Conservation (phyloP, 2,888 invertebrate genomes). For the Philonicus albiceps region DNA sequence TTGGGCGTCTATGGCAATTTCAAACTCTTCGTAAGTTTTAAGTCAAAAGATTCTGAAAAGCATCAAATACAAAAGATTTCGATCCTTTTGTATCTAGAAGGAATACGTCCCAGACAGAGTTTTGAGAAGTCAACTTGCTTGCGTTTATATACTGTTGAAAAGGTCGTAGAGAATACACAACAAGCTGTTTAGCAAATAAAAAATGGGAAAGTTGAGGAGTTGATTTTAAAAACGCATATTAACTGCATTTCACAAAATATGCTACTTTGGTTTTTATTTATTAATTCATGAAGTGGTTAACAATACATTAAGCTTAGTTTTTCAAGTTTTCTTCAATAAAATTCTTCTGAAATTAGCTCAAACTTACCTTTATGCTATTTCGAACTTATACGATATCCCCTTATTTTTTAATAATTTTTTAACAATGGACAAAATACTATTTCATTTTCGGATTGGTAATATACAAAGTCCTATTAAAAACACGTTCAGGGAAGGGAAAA, state of each 20-base stretch:
- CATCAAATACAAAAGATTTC: not conserved
- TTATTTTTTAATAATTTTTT: too few relatives aligned
- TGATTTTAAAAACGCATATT: not conserved
- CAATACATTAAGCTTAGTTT: too few relatives aligned
- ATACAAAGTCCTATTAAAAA: too few relatives aligned
- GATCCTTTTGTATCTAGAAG: not conserved
- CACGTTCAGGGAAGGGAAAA: too few relatives aligned
- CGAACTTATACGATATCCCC: too few relatives aligned
- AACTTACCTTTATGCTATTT: too few relatives aligned
- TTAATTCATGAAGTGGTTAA: not conserved
- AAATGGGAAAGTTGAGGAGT: not conserved
- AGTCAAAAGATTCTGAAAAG: not conserved
- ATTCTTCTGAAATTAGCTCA: too few relatives aligned
- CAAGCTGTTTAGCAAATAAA: not conserved
- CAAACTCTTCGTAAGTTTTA: not conserved
- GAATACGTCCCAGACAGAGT: not conserved
- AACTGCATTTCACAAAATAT: not conserved
- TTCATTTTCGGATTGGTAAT: too few relatives aligned
- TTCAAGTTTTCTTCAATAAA: too few relatives aligned
- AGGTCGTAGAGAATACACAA: not conserved
- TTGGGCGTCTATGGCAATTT: not conserved
- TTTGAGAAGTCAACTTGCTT: too few relatives aligned
- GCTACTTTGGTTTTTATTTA: not conserved
- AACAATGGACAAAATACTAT: too few relatives aligned
- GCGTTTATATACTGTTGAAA: not conserved